phyloP scores from a whole-genome alignment of 2,113 vertebrate genomes.

The Hemichromis elongatus region DNA sequence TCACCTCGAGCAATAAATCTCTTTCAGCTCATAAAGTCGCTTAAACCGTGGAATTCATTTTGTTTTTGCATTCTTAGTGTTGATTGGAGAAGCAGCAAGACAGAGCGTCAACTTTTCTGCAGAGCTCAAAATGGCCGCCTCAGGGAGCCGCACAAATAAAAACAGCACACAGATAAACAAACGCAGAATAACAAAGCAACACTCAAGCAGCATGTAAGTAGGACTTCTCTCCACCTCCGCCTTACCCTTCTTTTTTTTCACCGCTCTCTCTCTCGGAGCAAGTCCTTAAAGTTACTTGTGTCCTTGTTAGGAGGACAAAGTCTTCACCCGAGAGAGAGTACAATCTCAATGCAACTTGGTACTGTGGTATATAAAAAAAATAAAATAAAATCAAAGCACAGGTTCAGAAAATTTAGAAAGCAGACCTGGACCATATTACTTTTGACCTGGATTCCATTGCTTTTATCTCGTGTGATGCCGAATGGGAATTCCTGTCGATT shows the following conservation, averaged over 20 bases:
- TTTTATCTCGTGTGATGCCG: background rate
- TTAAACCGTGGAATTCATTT: slow-evolving; percentile 13
- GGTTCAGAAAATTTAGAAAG: slow-evolving; percentile 38
- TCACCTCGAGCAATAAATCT: slow-evolving; percentile 53
- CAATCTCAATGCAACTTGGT: slow-evolving; percentile 37
- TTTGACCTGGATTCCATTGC: background rate
- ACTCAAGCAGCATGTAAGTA: slow-evolving; percentile 71
- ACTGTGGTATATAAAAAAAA: background rate
- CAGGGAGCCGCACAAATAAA: slow-evolving; percentile 7
- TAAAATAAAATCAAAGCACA: slow-evolving; percentile 38
- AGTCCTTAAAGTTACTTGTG: background rate
- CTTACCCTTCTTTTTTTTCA: background rate
- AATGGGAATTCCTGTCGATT: background rate
- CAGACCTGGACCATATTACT: slow-evolving; percentile 4
- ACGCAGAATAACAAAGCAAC: slow-evolving; percentile 51
- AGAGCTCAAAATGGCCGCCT: slow-evolving; percentile 47
- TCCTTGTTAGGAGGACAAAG: background rate
- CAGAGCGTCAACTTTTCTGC: slow-evolving; percentile 16
- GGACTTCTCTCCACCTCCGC: slow-evolving; percentile 9
- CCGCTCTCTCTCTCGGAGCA: background rate
- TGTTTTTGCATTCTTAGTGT: slow-evolving; percentile 66
- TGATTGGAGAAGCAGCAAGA: slow-evolving; percentile 66
- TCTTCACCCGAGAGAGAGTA: background rate
- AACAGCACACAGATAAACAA: slow-evolving; percentile 21
- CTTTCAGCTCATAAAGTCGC: slow-evolving; percentile 43